A percentile compares a stretch with the other conserved stretches of the same genome.
Evolutionary conservation across 2,888 invertebrate species (phyloP).

Genomic region (Meandrusa payeni): DNA sequence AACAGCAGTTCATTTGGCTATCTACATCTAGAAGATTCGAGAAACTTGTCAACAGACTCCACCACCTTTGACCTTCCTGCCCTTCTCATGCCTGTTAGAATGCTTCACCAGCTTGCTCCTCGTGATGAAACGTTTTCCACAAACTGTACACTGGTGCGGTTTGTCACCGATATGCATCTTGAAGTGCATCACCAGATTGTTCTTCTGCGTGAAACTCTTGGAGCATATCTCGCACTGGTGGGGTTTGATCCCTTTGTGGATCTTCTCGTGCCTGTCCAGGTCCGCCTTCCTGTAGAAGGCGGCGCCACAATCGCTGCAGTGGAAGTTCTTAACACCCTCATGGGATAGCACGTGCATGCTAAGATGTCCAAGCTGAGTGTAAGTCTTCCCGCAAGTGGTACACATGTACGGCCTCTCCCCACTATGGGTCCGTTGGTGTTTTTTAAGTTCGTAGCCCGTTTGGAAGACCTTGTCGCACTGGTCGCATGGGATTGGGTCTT

Average conservation of each 20-base stretch:
- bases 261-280: slow-evolving; percentile 60
- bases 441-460: slow-evolving; percentile 57
- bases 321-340: slow-evolving; percentile 59
- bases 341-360: slow-evolving; percentile 60
- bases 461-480: slow-evolving; percentile 56
- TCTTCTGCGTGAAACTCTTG: slow-evolving; percentile 63
- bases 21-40: no score
- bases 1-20: no score
- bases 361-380: slow-evolving; percentile 62
- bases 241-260: slow-evolving; percentile 61
- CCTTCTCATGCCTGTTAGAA: slow-evolving; percentile 52
- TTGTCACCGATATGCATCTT: slow-evolving; percentile 61
- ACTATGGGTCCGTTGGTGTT: slow-evolving; percentile 58
- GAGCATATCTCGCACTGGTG: slow-evolving; percentile 60
- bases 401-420: slow-evolving; percentile 70
- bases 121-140: slow-evolving; percentile 57
- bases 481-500: slow-evolving; percentile 47
- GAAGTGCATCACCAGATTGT: slow-evolving; percentile 62
- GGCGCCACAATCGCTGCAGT: slow-evolving; percentile 53
- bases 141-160: slow-evolving; percentile 50
- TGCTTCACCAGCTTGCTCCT: slow-evolving; percentile 55
- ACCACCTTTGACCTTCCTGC: slow-evolving; percentile 37
- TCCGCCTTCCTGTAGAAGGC: slow-evolving; percentile 66
- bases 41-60: no score
- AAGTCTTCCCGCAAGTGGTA: slow-evolving; percentile 63